phyloP scores from a whole-genome alignment of 2,888 invertebrate species.

The Pecten maximus region DNA sequence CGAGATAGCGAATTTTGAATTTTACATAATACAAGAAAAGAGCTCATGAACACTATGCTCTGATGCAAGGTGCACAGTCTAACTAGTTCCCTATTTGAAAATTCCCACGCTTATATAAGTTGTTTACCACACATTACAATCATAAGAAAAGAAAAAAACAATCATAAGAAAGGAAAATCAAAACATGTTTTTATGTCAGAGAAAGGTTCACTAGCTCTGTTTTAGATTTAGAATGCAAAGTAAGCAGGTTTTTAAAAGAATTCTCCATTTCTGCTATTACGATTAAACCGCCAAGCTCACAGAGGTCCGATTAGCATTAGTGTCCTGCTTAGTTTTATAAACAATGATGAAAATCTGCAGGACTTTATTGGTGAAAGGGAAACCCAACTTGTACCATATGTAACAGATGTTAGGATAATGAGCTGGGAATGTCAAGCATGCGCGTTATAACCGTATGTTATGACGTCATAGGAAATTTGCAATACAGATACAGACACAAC shows the following conservation, averaged over 20 bases:
- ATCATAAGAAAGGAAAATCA: too few relatives aligned
- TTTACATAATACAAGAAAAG: too few relatives aligned
- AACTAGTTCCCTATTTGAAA: background rate
- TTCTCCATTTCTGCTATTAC: background rate
- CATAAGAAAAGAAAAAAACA: too few relatives aligned
- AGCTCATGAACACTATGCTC: too few relatives aligned
- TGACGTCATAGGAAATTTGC: conserved; percentile 14
- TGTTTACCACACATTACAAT: too few relatives aligned
- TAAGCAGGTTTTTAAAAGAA: background rate
- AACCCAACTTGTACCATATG: background rate
- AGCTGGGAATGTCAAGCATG: background rate
- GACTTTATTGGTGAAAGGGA: background rate
- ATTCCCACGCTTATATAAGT: background rate
- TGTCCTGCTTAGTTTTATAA: conserved; percentile 33
- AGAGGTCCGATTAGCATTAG: background rate
- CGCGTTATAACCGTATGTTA: background rate
- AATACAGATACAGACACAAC: background rate
- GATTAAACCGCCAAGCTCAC: background rate
- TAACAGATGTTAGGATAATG: background rate
- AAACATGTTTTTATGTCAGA: background rate
- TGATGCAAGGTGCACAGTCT: too few relatives aligned
- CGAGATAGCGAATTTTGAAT: too few relatives aligned
- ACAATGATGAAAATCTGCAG: conserved; percentile 17
- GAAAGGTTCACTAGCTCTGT: background rate
- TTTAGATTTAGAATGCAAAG: background rate